Conservation (phyloP, 2,113 vertebrate genomes). For the Bagarius yarrelli region DNA sequence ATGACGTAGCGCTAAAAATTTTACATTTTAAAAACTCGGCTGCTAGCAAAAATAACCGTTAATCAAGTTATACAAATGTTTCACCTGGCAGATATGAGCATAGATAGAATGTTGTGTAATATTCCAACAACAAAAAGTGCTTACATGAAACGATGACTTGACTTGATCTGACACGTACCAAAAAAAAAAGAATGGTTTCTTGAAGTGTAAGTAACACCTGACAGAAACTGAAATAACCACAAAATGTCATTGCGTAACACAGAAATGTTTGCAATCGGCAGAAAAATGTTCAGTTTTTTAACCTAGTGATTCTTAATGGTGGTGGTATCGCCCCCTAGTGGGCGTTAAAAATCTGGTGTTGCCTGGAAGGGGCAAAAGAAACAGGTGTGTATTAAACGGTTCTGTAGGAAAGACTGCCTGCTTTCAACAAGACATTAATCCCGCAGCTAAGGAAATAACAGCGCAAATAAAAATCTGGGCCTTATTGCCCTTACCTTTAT, state of each 20-base stretch:
- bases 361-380: too few species aligned
- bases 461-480: too few species aligned
- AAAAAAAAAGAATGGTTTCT: background rate
- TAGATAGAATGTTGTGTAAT: background rate
- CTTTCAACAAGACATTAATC: too few species aligned
- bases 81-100: background rate
- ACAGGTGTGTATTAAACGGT: too few species aligned
- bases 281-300: too few species aligned
- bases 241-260: background rate
- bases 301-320: too few species aligned
- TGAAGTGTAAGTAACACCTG: background rate
- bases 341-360: too few species aligned
- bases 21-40: background rate
- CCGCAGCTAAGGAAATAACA: too few species aligned
- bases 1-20: background rate
- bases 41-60: background rate
- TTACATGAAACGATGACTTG: background rate
- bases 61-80: background rate
- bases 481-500: too few species aligned
- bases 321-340: too few species aligned
- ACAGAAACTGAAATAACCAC: too few species aligned
- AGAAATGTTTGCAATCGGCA: background rate
- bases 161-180: background rate
- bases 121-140: background rate
- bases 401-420: too few species aligned